Evolutionary conservation across 2,888 invertebrate genomes (phyloP).

Genomic region (Clanis bilineata): DNA sequence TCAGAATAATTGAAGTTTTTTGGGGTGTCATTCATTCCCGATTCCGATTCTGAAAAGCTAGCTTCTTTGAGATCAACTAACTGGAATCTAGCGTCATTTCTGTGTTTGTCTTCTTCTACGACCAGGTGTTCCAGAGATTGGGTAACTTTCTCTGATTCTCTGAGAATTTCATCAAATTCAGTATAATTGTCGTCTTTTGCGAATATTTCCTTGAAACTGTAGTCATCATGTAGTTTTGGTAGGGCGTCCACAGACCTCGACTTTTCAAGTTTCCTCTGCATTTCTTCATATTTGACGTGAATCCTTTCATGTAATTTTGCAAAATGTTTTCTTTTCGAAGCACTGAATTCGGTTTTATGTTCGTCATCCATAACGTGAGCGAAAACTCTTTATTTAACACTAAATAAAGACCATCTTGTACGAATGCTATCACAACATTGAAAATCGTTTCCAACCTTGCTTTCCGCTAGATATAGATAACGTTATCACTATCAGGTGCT

Average conservation of each 20-base stretch:
- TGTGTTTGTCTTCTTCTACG: slow-evolving; percentile 43
- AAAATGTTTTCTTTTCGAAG: slow-evolving; percentile 51
- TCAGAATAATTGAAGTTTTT: slow-evolving; percentile 35
- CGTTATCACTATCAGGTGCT: slow-evolving; percentile 63
- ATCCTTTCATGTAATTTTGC: slow-evolving; percentile 60
- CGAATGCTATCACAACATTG: slow-evolving; percentile 27
- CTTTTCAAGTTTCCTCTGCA: slow-evolving; percentile 66
- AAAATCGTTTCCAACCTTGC: slow-evolving; percentile 30
- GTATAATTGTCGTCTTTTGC: slow-evolving; percentile 42
- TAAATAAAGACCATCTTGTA: background rate
- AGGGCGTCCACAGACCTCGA: slow-evolving; percentile 65
- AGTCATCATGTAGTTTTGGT: slow-evolving; percentile 46
- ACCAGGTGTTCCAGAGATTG: slow-evolving; percentile 32
- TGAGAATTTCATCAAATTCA: slow-evolving; percentile 31
- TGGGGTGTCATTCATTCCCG: slow-evolving; percentile 34
- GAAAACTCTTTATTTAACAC: background rate
- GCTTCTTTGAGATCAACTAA: slow-evolving; percentile 45
- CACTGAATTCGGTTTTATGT: slow-evolving; percentile 30
- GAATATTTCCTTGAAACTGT: slow-evolving; percentile 40
- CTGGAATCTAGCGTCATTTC: slow-evolving; percentile 39
- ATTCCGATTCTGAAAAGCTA: slow-evolving; percentile 41
- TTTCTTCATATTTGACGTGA: slow-evolving; percentile 65
- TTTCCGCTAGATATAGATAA: slow-evolving; percentile 36
- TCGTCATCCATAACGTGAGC: slow-evolving; percentile 42
- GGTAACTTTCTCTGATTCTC: slow-evolving; percentile 26